These are phyloP conservation scores for Zoanthus sansibaricus DNA, from an alignment of 92 coral and sea anemone genomes.

Conservation along the genomic window DNA sequence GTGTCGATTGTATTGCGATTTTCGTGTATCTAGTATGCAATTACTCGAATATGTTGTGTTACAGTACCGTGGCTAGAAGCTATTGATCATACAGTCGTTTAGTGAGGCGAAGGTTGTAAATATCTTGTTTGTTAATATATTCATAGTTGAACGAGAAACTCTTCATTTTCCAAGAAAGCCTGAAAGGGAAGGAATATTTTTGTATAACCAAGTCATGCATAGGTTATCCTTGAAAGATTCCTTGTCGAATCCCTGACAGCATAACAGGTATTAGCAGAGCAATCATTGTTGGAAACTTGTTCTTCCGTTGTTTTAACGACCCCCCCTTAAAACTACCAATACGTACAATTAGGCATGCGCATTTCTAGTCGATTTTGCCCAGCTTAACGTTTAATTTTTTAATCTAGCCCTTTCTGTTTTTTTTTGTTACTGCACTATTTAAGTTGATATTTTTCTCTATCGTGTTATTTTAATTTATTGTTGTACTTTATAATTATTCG, in stretches of 20 bases:
- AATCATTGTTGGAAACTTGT: background rate
- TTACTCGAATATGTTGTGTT: background rate
- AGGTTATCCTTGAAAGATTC: background rate
- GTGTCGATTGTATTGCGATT: background rate
- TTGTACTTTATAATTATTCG: conserved; percentile 9
- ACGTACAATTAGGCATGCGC: background rate
- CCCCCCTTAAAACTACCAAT: background rate
- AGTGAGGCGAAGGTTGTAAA: background rate
- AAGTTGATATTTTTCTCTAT: no score
- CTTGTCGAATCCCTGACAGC: background rate
- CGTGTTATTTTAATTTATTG: conserved; percentile 17
- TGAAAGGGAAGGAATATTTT: background rate
- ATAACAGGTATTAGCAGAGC: background rate
- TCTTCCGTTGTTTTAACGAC: background rate
- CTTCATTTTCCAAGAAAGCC: background rate
- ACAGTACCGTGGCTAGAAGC: background rate
- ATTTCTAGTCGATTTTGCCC: background rate
- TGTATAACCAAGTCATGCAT: background rate
- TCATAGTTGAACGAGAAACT: background rate
- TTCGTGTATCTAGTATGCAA: background rate
- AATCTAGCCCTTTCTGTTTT: background rate
- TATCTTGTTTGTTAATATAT: background rate
- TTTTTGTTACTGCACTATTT: background rate
- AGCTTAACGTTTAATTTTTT: background rate
- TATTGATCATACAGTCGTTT: background rate